A percentile compares a stretch with the other conserved stretches of the same genome.
phyloP scores from a whole-genome alignment of 2,888 invertebrate genomes.

The Mesorhabditis spiculigera region DNA sequence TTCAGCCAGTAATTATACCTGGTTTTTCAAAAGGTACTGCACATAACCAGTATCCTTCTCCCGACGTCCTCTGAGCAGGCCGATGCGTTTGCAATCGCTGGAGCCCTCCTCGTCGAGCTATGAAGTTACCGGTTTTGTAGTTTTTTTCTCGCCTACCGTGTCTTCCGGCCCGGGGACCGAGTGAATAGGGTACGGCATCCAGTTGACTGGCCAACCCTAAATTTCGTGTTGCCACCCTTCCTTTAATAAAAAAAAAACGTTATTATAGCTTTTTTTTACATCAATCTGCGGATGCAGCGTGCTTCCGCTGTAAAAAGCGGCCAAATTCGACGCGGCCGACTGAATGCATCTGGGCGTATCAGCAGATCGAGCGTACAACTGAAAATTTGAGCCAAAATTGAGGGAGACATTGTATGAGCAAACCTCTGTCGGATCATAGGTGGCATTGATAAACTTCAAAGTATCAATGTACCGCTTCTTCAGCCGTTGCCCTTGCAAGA shows the following conservation, averaged over 20 bases:
- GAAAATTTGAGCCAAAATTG: not conserved
- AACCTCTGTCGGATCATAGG: constrained; percentile 2
- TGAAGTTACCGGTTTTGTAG: no score
- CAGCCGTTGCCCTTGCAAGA: constrained; percentile 6
- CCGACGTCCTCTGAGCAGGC: not conserved
- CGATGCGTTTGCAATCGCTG: not conserved
- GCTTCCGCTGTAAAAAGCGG: constrained; percentile 3
- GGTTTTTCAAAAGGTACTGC: not conserved
- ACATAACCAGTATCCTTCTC: not conserved
- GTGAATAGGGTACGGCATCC: constrained; percentile 3
- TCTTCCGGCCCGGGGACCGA: not conserved
- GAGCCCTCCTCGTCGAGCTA: constrained; percentile 3
- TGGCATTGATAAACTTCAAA: not conserved
- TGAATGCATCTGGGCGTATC: constrained; percentile 4
- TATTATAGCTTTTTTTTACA: not conserved
- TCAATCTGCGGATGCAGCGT: not conserved
- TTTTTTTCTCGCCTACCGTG: not conserved
- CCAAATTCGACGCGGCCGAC: not conserved
- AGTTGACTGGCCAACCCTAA: not conserved
- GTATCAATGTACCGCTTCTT: not conserved
- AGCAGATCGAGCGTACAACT: not conserved
- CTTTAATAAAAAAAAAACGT: not conserved
- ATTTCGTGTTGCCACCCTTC: not conserved
- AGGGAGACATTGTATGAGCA: not conserved
- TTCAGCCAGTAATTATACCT: not conserved